Base-by-base conservation (phyloP, 2,888 invertebrate genomes). In the Drosophila leonis region DNA sequence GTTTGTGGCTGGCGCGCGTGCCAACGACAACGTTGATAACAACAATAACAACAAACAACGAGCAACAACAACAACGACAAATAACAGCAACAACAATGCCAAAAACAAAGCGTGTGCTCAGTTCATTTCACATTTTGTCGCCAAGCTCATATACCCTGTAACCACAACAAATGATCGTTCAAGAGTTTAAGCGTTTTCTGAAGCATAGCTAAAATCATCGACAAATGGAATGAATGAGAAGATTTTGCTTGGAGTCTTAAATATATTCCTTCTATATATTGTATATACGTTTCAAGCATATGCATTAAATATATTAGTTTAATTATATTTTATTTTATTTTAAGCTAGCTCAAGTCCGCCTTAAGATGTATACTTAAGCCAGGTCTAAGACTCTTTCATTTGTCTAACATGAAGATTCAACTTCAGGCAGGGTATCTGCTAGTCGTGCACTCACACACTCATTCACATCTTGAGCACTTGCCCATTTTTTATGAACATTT, bases 1-100 rank as follows among this genome's bases (percentile, higher is more conserved):
- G 79, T 83, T 86, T 83, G 83, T 83, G 81, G 86, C 78, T 76
- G 66, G 51, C 63, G 60, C 62, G 78, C 73, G 75, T 82, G 83
- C 80, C 85, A 76, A 66, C 69, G 68, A 66, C 62, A 59, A 65
- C 62, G 57, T 48, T 48, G 33, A 41, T 60, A 48, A 48, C 48
- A 48, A 37, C 54, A 65, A 18, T 24, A 24, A 15, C 33, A 56
- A 31, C 46, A 61, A 42, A 54, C 10, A 48, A 10, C 15, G 8
- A 54, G 18, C 52, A 65, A n/a, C 44, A 20, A 15, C 24, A 46
- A 29, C 41, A 65, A 24, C 48, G 48, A 54, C 12, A 49, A 37
- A 37, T 37, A 37, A 15, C 20, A 20, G 13, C 37, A 57, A 49
- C 42, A 20, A 56, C 51, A 65, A 37, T 31, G 49, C 37, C 55